These are phyloP conservation scores for Eristalis intricaria DNA, from an alignment of 2,888 invertebrate genomes.

Conservation along the genomic window DNA sequence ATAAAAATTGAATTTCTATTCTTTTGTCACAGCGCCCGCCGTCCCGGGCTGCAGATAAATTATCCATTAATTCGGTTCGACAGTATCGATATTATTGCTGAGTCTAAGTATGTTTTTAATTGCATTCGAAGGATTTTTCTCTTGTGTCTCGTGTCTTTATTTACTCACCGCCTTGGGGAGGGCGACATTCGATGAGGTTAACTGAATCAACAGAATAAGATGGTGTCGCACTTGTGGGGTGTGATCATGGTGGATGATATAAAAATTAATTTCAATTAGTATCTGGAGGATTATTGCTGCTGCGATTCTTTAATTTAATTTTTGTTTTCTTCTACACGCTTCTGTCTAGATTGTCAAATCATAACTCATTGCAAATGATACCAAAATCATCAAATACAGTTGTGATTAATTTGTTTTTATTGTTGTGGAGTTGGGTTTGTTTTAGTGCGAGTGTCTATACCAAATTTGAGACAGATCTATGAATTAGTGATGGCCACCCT, in stretches of 20 bases:
- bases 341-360: neutral
- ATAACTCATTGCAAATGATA: neutral
- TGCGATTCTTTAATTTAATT: neutral
- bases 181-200: conserved; percentile 3
- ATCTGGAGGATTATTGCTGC: conserved; percentile 9
- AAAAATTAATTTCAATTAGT: conserved; percentile 60
- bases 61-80: conserved; percentile 50
- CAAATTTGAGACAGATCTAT: too few species aligned
- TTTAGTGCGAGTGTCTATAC: too few species aligned
- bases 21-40: conserved; percentile 2
- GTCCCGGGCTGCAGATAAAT: conserved; percentile 21
- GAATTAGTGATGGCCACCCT: too few species aligned
- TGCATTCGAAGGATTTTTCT: conserved; percentile 30
- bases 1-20: conserved; percentile 58
- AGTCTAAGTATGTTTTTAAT: conserved; percentile 52
- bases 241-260: conserved; percentile 24
- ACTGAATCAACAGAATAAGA: conserved; percentile 25
- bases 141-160: neutral
- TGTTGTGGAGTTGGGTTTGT: neutral
- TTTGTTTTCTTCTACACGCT: neutral
- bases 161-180: neutral
- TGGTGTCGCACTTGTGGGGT: conserved; percentile 25
- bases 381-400: neutral
- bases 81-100: conserved; percentile 49
- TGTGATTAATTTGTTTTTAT: neutral